Evolutionary conservation across 2,113 vertebrate species (phyloP).

Genomic region (Perca flavescens): DNA sequence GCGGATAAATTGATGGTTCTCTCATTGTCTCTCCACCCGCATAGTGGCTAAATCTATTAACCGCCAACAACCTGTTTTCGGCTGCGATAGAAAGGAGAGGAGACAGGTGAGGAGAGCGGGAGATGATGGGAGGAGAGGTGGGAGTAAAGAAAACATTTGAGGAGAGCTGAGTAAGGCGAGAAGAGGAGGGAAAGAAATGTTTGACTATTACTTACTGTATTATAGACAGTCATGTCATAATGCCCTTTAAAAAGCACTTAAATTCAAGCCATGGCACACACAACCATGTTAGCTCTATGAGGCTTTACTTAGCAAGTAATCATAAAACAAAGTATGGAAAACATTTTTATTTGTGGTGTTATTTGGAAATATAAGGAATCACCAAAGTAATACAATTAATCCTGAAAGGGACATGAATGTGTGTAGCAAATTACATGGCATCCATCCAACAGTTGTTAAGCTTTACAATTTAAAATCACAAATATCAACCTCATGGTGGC

Average conservation of each 20-base stretch:
- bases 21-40: conserved; percentile 93
- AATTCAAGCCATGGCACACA: background rate
- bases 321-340: too few relatives aligned
- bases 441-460: background rate
- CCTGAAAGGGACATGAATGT: background rate
- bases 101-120: conserved; percentile 63
- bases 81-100: conserved; percentile 78
- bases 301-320: background rate
- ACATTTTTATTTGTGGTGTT: background rate
- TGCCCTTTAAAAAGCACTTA: background rate
- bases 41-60: conserved; percentile 97
- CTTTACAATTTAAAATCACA: too few relatives aligned
- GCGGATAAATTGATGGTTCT: conserved; percentile 96
- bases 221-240: background rate
- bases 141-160: conserved; percentile 34
- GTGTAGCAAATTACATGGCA: background rate
- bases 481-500: too few relatives aligned
- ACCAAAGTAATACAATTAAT: background rate
- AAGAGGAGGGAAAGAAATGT: conserved; percentile 3
- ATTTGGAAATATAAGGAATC: background rate
- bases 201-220: conserved; percentile 20
- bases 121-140: conserved; percentile 19
- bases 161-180: conserved; percentile 5
- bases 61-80: conserved; percentile 90
- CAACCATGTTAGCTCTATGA: background rate